Percentiles rank a stretch among this genome's conserved stretches.
phyloP scores from a whole-genome alignment of 1,140 invertebrate species.

The Drosophila mayri region DNA sequence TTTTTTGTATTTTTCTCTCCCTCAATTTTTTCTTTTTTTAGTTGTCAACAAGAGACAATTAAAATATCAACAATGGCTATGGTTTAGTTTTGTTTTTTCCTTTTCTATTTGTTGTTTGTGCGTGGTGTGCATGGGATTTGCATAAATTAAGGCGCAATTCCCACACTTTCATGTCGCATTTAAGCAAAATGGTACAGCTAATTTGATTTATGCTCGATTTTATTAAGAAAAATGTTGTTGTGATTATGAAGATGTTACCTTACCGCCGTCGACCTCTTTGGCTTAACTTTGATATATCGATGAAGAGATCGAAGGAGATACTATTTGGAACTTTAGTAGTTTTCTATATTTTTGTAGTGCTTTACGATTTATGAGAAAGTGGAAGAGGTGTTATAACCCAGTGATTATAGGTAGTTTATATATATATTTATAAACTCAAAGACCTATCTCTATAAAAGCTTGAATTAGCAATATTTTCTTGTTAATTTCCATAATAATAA shows the following conservation, averaged over 20 bases:
- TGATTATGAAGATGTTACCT: slow-evolving; percentile 48
- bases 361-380: not conserved
- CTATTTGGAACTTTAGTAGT: not conserved
- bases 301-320: not conserved
- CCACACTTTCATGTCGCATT: slow-evolving; percentile 79
- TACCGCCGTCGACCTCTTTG: not conserved
- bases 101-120: not conserved
- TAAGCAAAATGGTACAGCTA: slow-evolving; percentile 73
- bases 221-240: slow-evolving; percentile 63
- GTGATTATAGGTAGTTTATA: no score
- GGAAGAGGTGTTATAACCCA: no score
- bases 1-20: slow-evolving; percentile 11
- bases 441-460: no score
- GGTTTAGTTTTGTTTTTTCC: not conserved
- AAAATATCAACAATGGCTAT: slow-evolving; percentile 71
- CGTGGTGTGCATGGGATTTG: slow-evolving; percentile 45
- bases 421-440: no score
- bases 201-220: slow-evolving; percentile 75
- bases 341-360: not conserved
- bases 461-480: no score
- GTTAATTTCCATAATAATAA: no score
- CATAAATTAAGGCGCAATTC: slow-evolving; percentile 78
- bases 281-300: not conserved
- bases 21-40: slow-evolving; percentile 25
- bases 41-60: slow-evolving; percentile 78